Percentiles rank a stretch among this genome's conserved stretches.
Conservation (phyloP, 2,113 vertebrate species). For the Fregetta grallaria region DNA sequence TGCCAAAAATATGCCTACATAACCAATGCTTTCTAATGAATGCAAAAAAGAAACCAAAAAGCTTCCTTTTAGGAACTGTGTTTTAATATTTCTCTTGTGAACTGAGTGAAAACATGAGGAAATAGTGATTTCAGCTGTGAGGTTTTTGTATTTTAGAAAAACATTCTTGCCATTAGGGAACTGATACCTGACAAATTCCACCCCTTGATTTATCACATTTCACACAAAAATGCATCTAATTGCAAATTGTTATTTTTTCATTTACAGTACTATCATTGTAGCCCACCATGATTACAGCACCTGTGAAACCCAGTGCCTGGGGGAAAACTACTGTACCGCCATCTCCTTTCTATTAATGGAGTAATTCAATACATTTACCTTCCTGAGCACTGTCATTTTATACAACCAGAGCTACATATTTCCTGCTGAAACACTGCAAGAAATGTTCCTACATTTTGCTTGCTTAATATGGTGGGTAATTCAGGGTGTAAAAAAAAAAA, state of each 20-base stretch:
- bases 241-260: conserved; percentile 37
- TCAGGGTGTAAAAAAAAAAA: not conserved
- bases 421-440: conserved; percentile 13
- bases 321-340: not conserved
- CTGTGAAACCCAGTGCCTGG: conserved; percentile 26
- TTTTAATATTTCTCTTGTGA: conserved; percentile 42
- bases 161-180: conserved; percentile 34
- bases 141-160: conserved; percentile 7
- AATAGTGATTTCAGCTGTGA: conserved; percentile 11
- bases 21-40: conserved; percentile 4
- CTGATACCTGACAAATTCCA: conserved; percentile 32
- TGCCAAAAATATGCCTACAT: not conserved
- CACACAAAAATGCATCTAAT: conserved; percentile 57
- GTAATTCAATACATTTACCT: conserved; percentile 15
- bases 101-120: conserved; percentile 12
- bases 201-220: conserved; percentile 54
- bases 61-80: not conserved
- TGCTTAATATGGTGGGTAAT: not conserved
- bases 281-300: conserved; percentile 18
- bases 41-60: not conserved
- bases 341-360: conserved; percentile 25
- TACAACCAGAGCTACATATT: not conserved
- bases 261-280: conserved; percentile 40
- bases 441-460: not conserved
- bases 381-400: not conserved